These are phyloP conservation scores for Serranus cabrilla DNA, from an alignment of 2,797 vertebrate genomes.

Conservation along the genomic window DNA sequence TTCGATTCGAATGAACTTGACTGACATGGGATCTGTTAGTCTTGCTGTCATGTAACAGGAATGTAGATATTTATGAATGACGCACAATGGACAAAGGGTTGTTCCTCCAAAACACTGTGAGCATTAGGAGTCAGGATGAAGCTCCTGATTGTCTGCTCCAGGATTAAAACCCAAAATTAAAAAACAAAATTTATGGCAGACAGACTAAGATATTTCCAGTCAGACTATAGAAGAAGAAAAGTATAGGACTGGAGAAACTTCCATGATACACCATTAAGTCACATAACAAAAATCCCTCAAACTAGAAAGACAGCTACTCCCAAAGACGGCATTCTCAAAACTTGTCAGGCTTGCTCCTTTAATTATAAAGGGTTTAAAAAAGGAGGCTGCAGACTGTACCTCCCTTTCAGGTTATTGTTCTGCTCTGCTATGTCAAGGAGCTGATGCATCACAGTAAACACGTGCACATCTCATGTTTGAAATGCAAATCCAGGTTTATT, in stretches of 20 bases:
- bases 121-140: background rate
- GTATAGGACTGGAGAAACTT: background rate
- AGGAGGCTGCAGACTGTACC: background rate
- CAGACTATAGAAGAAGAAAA: background rate
- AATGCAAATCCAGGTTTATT: background rate
- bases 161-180: background rate
- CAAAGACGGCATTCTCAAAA: conserved; percentile 21
- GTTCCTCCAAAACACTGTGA: background rate
- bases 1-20: background rate
- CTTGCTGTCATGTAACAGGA: background rate
- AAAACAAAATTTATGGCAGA: background rate
- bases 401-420: conserved; percentile 31
- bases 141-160: conserved; percentile 8
- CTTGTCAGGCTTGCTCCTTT: conserved; percentile 39
- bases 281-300: background rate
- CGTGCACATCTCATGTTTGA: background rate
- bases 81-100: background rate
- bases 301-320: conserved; percentile 18
- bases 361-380: conserved; percentile 9
- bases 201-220: background rate
- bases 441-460: background rate
- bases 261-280: background rate
- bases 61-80: conserved; percentile 5
- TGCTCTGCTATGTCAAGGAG: background rate
- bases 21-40: background rate